These are phyloP conservation scores for Heliconius melpomene DNA, from an alignment of 1,140 invertebrate genomes.

Conservation along the genomic window DNA sequence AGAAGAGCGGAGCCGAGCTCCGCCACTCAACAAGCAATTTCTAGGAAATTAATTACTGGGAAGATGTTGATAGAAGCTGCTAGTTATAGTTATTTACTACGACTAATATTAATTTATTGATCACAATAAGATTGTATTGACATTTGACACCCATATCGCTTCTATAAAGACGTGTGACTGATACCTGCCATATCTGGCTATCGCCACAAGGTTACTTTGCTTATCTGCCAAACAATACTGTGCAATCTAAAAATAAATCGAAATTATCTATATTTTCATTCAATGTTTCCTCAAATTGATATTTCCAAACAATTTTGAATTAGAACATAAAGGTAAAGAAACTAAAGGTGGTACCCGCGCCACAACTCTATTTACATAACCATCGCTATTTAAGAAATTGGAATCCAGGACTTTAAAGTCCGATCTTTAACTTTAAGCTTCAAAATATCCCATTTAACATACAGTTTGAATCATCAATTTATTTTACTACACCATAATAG, in stretches of 20 bases:
- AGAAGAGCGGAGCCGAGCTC: not conserved
- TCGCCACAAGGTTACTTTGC: not conserved
- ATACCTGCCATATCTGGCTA: not conserved
- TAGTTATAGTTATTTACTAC: not conserved
- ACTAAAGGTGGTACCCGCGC: no score
- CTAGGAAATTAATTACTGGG: no score
- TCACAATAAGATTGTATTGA: not conserved
- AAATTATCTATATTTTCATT: not conserved
- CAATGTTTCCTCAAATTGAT: not conserved
- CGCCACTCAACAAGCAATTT: not conserved
- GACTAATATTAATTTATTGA: not conserved
- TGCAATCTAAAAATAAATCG: not conserved
- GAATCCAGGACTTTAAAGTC: no score
- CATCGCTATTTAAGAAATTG: no score
- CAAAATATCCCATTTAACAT: no score
- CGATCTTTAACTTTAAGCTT: no score
- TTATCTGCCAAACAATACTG: not conserved
- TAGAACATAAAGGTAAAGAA: no score
- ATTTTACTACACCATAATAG: no score
- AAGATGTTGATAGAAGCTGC: not conserved
- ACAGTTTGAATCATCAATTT: no score
- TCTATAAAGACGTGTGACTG: not conserved
- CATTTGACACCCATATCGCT: not conserved
- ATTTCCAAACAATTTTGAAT: not conserved
- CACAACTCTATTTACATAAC: no score